Evolutionary conservation across 2,113 vertebrate genomes (phyloP).

Genomic region (Syngnathus typhle): DNA sequence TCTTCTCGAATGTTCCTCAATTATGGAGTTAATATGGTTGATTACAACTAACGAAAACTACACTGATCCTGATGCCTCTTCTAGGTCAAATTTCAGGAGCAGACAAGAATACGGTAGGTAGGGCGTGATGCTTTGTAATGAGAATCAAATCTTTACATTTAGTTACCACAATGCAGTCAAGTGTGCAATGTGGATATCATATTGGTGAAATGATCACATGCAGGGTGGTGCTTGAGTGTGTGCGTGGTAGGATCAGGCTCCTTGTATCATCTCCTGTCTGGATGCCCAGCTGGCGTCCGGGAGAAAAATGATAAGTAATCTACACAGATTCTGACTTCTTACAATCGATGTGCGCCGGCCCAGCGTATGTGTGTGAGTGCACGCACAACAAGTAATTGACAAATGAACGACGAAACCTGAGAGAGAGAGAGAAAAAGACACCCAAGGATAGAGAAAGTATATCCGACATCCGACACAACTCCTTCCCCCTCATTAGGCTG

Average conservation of each 20-base stretch:
- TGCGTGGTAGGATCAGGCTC: constrained; percentile 19
- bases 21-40: constrained; percentile 33
- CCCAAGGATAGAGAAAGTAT: constrained; percentile 55
- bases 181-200: constrained; percentile 5
- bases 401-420: constrained; percentile 49
- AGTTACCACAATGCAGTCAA: constrained; percentile 7
- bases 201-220: constrained; percentile 1
- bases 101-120: background rate
- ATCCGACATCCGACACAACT: constrained; percentile 67
- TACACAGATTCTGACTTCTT: constrained; percentile 58
- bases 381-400: constrained; percentile 46
- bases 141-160: constrained; percentile 4
- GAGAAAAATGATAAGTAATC: constrained; percentile 63
- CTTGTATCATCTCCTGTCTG: constrained; percentile 35
- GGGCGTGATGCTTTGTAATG: background rate
- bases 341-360: constrained; percentile 56
- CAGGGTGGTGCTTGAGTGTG: constrained; percentile 8
- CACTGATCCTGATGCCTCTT: constrained; percentile 11
- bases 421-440: constrained; percentile 50
- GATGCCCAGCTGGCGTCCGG: constrained; percentile 34
- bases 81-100: constrained; percentile 34
- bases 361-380: background rate
- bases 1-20: constrained; percentile 27
- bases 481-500: constrained; percentile 57
- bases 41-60: constrained; percentile 26